Percentiles rank a stretch among this genome's conserved stretches.
Evolutionary conservation across 2,797 vertebrate genomes (phyloP).

Genomic region (Myotis findleyi): DNA sequence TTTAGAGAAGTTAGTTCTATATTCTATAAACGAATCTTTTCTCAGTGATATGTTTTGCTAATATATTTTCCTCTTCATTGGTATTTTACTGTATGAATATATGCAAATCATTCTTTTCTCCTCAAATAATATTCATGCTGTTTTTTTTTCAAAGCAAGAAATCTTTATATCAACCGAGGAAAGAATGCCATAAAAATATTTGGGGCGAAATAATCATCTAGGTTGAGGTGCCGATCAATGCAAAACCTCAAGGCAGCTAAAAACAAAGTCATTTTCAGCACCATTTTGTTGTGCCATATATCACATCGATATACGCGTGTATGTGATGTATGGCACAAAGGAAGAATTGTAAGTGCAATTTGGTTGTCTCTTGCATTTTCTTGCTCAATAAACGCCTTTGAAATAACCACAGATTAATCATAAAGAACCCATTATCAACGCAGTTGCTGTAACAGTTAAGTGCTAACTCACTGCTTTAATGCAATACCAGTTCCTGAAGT

Average conservation of each 20-base stretch:
- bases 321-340: background rate
- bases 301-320: background rate
- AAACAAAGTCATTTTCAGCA: conserved; percentile 2
- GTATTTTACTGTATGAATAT: background rate
- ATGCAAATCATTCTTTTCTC: background rate
- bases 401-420: conserved; percentile 16
- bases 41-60: background rate
- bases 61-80: background rate
- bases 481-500: background rate
- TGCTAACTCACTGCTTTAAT: background rate
- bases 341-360: background rate
- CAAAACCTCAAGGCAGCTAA: background rate
- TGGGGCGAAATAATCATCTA: background rate
- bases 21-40: background rate
- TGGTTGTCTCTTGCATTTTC: conserved; percentile 13
- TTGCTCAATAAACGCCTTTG: background rate
- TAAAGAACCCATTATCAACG: background rate
- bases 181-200: background rate
- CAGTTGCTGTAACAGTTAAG: background rate
- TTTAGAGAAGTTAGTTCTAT: background rate
- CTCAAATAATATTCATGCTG: background rate
- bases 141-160: background rate
- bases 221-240: background rate
- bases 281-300: background rate
- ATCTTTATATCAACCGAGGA: background rate